Evolutionary conservation across 2,797 vertebrate species (phyloP).

Genomic region (Megalops cyprinoides): DNA sequence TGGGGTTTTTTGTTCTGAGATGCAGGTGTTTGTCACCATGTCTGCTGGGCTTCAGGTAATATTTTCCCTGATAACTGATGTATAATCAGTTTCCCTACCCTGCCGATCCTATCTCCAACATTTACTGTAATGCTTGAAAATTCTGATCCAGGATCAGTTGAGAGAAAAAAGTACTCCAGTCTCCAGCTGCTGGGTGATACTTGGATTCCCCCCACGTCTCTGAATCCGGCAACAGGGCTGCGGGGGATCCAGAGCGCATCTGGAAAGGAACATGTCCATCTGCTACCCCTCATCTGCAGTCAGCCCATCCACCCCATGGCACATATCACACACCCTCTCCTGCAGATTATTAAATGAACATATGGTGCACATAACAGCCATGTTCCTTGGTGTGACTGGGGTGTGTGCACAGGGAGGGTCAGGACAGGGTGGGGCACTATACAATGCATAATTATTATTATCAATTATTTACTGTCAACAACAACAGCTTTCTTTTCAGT

Average conservation of each 20-base stretch:
- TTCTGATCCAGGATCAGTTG: not conserved
- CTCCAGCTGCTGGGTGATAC: not conserved
- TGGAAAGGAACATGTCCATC: slow-evolving; percentile 14
- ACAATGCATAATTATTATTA: not conserved
- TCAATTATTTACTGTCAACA: too few relatives aligned
- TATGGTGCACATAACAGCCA: slow-evolving; percentile 10
- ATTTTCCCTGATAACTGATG: not conserved
- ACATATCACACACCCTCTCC: not conserved
- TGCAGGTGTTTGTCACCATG: slow-evolving; percentile 15
- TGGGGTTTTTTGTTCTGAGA: not conserved
- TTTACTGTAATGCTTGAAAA: not conserved
- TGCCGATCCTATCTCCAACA: not conserved
- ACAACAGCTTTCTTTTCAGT: too few relatives aligned
- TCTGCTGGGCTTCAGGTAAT: not conserved
- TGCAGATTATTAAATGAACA: slow-evolving; percentile 13
- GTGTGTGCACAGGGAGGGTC: not conserved
- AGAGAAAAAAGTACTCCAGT: too few relatives aligned
- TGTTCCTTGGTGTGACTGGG: not conserved
- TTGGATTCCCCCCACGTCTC: not conserved
- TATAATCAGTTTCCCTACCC: not conserved
- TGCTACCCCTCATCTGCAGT: slow-evolving; percentile 25
- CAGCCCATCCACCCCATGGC: not conserved
- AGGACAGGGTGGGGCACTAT: slow-evolving; percentile 1
- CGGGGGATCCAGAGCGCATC: slow-evolving; percentile 6
- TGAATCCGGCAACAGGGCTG: not conserved